Evolutionary conservation across 2,113 vertebrate species (phyloP).

Genomic region (Emydura subglobosa): DNA sequence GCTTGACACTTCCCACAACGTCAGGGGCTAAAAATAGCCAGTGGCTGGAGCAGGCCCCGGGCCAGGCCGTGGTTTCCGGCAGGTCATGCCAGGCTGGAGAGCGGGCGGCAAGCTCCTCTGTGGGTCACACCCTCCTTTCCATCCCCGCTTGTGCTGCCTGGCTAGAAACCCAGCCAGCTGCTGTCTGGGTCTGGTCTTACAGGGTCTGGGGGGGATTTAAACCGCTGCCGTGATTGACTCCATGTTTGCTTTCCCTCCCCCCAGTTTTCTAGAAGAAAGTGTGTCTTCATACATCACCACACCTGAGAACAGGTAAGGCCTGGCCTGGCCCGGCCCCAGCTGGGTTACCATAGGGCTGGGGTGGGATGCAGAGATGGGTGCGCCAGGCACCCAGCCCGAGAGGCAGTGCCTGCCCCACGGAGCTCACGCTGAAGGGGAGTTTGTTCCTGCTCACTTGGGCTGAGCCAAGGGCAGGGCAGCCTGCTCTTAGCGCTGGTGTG

Average conservation of each 20-base stretch:
- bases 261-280: slow-evolving; percentile 79
- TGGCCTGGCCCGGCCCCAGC: no score
- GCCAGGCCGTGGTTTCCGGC: background rate
- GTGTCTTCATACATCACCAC: slow-evolving; percentile 74
- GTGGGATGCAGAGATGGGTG: background rate
- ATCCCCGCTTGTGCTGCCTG: background rate
- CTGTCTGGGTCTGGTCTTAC: background rate
- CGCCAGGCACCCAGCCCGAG: background rate
- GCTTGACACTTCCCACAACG: background rate
- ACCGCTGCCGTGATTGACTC: background rate
- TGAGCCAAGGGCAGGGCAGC: no score
- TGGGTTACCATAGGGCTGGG: background rate
- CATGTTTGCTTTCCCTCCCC: background rate
- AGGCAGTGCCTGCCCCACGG: background rate
- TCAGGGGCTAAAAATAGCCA: background rate
- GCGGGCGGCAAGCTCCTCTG: no score
- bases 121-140: no score
- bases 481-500: background rate
- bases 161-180: no score
- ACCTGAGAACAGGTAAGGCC: slow-evolving; percentile 80
- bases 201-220: accelerated
- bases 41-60: background rate
- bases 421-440: background rate
- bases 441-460: background rate
- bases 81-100: background rate